Evolutionary conservation across 2,113 vertebrate species (phyloP), one percentile per base, ranked within the genome.

Genomic region (Mormyrus iriodes): DNA sequence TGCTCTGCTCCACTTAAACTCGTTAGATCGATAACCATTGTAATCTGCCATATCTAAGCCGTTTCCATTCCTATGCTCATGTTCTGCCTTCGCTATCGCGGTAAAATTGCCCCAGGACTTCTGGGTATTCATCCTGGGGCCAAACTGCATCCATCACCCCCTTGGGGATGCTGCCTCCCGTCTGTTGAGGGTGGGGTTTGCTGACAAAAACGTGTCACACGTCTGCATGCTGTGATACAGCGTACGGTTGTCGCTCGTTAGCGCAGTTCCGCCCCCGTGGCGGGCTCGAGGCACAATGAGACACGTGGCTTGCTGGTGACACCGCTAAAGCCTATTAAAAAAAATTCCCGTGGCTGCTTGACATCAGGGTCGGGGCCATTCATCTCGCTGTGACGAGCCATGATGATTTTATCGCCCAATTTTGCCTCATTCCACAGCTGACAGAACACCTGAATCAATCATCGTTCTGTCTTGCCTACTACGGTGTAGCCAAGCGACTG

Each of bases 361-460:
- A 92, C 61, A 91, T 91, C 90, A 89, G 91, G 49, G 92, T 90
- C 88, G 91, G 94, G 94, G 94, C 93, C 94, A 95, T 94, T 31
- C 91, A 93, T 92, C 91, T 79, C 13, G 93, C 93, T 92, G 93
- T 94, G 93, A 93, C 92, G 89, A 92, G 93, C 94, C 94, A 94
- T 94, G 93, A 94, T 93, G 91, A 93, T 94, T 94, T 95, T 94
- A 94, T 94, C 94, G 93, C 93, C 94, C 93, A 93, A 94, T 95
- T 93, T 93, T 93, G 90, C 92, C 87, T 93, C 92, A 91, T 91
- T 89, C 91, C 46, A 73, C 92, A 90, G 89, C 90, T 84, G 91
- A 91, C 90, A 90, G 90, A 90, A 42, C 91, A 92, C 91, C 79
- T 61, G 90, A 89, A 93, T 91, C 88, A 90, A 88, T 90, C 88